Percentiles rank a stretch among this genome's conserved stretches.
Conservation (phyloP, 2,113 vertebrate species). For the Lepidothrix coronata region DNA sequence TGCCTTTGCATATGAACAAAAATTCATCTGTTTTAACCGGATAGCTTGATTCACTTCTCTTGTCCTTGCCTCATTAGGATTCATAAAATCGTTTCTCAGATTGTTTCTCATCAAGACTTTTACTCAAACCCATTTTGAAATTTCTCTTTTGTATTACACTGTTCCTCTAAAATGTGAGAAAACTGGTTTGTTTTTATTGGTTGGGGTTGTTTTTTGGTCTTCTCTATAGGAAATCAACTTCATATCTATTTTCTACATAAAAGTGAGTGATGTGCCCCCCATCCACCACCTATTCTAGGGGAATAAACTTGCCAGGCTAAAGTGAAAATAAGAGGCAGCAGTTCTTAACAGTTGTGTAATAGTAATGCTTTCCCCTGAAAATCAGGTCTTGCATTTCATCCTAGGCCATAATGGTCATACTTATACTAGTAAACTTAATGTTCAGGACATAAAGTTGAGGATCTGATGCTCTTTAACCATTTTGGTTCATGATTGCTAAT, state of each 20-base stretch:
- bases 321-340: not conserved
- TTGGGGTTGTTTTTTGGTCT: accelerated
- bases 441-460: not conserved
- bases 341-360: not conserved
- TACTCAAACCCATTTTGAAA: not conserved
- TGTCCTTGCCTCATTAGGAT: not conserved
- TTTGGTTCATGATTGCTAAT: not conserved
- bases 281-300: not conserved
- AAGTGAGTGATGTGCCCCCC: accelerated
- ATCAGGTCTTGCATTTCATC: not conserved
- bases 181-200: not conserved
- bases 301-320: not conserved
- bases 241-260: not conserved
- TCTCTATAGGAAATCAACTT: not conserved
- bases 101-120: not conserved
- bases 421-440: not conserved
- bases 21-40: not conserved
- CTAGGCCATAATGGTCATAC: not conserved
- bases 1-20: not conserved
- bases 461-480: not conserved
- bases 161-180: not conserved
- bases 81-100: not conserved
- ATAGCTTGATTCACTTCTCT: not conserved
- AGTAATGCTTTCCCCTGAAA: not conserved
- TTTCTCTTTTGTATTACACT: not conserved